Percentiles rank a stretch among this genome's conserved stretches.
These are phyloP conservation scores for Alcedo atthis DNA, from an alignment of 2,797 vertebrate genomes.

Conservation along the genomic window DNA sequence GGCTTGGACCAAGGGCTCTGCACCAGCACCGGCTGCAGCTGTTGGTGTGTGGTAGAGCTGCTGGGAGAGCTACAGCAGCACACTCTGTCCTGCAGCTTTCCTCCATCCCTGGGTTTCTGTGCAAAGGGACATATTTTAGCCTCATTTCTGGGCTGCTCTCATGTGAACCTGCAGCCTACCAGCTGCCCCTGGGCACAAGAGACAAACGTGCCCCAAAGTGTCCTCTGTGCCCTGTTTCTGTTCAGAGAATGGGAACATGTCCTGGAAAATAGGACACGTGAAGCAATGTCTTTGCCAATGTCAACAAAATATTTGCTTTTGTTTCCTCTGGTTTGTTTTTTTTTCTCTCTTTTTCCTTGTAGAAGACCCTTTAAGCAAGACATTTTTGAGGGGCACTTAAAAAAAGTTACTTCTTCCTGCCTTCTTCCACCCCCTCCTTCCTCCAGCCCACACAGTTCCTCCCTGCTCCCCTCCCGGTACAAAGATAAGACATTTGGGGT, in stretches of 20 bases:
- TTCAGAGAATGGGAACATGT: background rate
- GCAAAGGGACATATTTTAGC: background rate
- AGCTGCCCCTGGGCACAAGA: background rate
- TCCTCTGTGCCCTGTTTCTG: slow-evolving; percentile 2
- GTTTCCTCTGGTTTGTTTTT: background rate
- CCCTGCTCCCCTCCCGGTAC: background rate
- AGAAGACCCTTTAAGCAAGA: background rate
- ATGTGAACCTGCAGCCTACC: background rate
- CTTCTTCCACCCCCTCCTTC: background rate
- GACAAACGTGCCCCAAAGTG: background rate
- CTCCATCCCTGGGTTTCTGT: background rate
- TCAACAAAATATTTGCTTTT: background rate
- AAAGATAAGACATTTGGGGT: background rate
- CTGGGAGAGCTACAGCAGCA: rapidly evolving
- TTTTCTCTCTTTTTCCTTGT: background rate
- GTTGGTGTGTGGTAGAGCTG: rapidly evolving
- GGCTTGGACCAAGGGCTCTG: background rate
- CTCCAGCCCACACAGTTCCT: background rate
- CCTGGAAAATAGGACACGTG: background rate
- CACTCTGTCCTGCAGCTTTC: background rate
- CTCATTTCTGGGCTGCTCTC: background rate
- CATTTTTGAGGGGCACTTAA: background rate
- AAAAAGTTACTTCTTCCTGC: background rate
- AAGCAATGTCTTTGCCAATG: rapidly evolving
- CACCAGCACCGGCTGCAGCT: rapidly evolving